Evolutionary conservation across 2,113 vertebrate genomes (phyloP).

Genomic region (Nothobranchius furzeri): DNA sequence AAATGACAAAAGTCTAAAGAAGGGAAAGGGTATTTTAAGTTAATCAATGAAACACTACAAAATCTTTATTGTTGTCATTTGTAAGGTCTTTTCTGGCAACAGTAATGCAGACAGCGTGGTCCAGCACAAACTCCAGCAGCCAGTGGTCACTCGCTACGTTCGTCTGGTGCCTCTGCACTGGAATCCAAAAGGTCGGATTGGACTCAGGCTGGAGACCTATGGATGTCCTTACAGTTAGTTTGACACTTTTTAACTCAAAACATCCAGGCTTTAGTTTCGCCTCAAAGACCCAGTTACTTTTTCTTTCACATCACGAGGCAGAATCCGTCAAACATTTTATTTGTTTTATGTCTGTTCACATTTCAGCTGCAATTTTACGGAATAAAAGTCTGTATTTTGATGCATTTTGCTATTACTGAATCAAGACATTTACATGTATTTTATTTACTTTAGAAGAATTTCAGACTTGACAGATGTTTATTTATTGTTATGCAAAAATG

Average conservation of each 20-base stretch:
- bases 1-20: not conserved
- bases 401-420: too few relatives aligned
- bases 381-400: too few relatives aligned
- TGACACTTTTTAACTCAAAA: not conserved
- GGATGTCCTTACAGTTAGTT: constrained; percentile 65
- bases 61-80: not conserved
- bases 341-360: too few relatives aligned
- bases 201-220: constrained; percentile 65
- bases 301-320: not conserved
- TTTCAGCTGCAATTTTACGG: too few relatives aligned
- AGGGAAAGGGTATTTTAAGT: not conserved
- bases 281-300: not conserved
- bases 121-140: constrained; percentile 59
- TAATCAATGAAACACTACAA: not conserved
- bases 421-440: too few relatives aligned
- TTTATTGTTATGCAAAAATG: too few relatives aligned
- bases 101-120: constrained; percentile 68
- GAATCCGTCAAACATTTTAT: too few relatives aligned
- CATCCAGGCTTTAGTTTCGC: not conserved
- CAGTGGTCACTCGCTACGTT: constrained; percentile 50
- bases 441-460: too few relatives aligned
- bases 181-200: constrained; percentile 63
- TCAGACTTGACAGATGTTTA: too few relatives aligned
- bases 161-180: constrained; percentile 60
- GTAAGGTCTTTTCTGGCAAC: constrained; percentile 60